Evolutionary conservation across 1,140 invertebrate species (phyloP), one percentile per base, ranked within the genome.

Genomic region (Drosophila nikananu): DNA sequence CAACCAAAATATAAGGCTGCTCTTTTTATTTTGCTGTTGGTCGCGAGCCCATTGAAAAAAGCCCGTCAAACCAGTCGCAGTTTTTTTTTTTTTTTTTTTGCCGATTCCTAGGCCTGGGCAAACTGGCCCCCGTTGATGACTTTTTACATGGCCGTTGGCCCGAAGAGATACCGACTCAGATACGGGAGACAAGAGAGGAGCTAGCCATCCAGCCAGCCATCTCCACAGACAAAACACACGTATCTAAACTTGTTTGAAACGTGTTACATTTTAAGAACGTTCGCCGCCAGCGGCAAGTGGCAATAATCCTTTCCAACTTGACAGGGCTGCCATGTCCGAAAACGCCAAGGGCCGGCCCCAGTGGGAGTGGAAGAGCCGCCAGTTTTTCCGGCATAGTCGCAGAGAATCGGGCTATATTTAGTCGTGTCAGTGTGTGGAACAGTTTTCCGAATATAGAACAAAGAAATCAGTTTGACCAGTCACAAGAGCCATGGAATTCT

Each of bases 241-340:
- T 87, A 90, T 90, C 84, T 89, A 89, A 89, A 89, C 84, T 89
- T 89, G 84, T 89, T 89, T 89, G 77, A 89, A 90, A 90, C 84
- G 86, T 89, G 84, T 89, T 89, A 89, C 84, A 89, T 90, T 80
- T 90, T 89, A 90, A 89, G 84, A 89, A 90, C 84, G 84, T 81
- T 79, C 86, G 86, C 84, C 81, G 78, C 86, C 80, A 84, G 81
- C 81, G 84, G 86, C 86, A 89, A 89, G 84, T 87, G 81, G 84
- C 84, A 90, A 89, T 90, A 89, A 89, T 89, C 84, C 86, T 89
- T 89, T 89, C 61, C 76, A 89, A 89, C 86, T 73, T 89, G 84
- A 89, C 84, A 89, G 86, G 68, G 80, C 79, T 89, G 84, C 83
- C 84, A 87, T 76, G 77, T 77, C 75, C 35, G 41, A 66, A 37